phyloP scores from a whole-genome alignment of 2,888 invertebrate genomes.

The Esperia sulphurella region DNA sequence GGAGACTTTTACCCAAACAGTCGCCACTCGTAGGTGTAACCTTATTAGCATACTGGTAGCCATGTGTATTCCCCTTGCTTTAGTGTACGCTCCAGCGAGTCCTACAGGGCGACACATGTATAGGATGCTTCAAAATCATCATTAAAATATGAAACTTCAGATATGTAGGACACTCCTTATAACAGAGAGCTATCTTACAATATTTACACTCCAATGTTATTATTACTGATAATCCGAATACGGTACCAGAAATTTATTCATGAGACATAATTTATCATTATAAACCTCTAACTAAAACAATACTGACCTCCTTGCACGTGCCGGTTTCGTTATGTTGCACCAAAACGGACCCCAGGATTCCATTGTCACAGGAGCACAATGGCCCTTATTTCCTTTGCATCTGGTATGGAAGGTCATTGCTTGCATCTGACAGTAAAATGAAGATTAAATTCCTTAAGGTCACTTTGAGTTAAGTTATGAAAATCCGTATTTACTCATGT shows the following conservation, averaged over 20 bases:
- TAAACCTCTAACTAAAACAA: neutral
- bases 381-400: slow-evolving; percentile 26
- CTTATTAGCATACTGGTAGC: slow-evolving; percentile 38
- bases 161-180: neutral
- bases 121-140: neutral
- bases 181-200: neutral
- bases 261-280: too few species aligned
- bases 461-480: too few species aligned
- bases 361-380: slow-evolving; percentile 42
- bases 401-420: slow-evolving; percentile 1
- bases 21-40: slow-evolving; percentile 27
- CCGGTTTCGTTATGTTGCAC: slow-evolving; percentile 30
- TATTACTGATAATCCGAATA: too few species aligned
- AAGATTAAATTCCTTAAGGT: too few species aligned
- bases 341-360: slow-evolving; percentile 22
- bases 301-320: slow-evolving; percentile 27
- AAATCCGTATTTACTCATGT: too few species aligned
- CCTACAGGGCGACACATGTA: slow-evolving; percentile 6
- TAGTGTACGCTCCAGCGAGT: slow-evolving; percentile 8
- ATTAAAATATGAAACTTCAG: neutral
- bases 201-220: neutral
- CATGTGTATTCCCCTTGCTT: slow-evolving; percentile 12
- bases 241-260: too few species aligned
- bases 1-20: slow-evolving; percentile 33
- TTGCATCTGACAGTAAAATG: too few species aligned